Percentiles rank a stretch among this genome's conserved stretches.
These are phyloP conservation scores for Anagyrus pseudococci DNA, from an alignment of 2,888 invertebrate species.

Conservation along the genomic window DNA sequence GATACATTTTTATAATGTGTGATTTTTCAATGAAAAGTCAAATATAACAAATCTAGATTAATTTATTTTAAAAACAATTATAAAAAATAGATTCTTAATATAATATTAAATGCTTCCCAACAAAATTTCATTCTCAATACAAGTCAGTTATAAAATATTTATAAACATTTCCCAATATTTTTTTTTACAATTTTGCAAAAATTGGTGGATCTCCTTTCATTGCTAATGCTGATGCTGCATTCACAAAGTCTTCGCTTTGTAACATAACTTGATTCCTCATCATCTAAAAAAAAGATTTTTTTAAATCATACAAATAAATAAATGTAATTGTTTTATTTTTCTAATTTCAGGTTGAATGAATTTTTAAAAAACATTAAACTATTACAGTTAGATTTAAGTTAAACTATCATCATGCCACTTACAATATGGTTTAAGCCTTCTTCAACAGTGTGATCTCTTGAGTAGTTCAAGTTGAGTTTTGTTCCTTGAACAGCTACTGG, in stretches of 20 bases:
- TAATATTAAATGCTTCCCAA: not conserved
- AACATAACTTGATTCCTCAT: constrained; percentile 84
- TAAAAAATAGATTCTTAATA: not conserved
- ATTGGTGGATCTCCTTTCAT: constrained; percentile 75
- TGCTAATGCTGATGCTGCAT: constrained; percentile 78
- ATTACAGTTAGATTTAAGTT: not conserved
- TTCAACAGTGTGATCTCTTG: constrained; percentile 85
- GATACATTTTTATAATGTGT: not conserved
- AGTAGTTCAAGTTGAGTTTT: constrained; percentile 83
- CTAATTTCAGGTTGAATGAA: constrained; percentile 51
- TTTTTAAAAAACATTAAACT: no score
- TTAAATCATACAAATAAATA: constrained; percentile 18
- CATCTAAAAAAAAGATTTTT: constrained; percentile 67
- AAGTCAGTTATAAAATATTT: constrained; percentile 16
- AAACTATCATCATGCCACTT: no score
- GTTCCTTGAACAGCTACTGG: constrained; percentile 95
- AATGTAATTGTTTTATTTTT: constrained; percentile 27
- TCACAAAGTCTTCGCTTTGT: constrained; percentile 88
- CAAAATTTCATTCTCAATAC: not conserved
- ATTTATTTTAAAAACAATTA: not conserved
- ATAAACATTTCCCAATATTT: constrained; percentile 5
- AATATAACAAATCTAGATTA: not conserved
- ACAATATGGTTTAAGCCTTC: constrained; percentile 93
- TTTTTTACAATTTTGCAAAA: constrained; percentile 79
- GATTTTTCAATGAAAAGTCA: not conserved